Evolutionary conservation across 1,140 invertebrate species (phyloP).

Genomic region (Idris sp.): DNA sequence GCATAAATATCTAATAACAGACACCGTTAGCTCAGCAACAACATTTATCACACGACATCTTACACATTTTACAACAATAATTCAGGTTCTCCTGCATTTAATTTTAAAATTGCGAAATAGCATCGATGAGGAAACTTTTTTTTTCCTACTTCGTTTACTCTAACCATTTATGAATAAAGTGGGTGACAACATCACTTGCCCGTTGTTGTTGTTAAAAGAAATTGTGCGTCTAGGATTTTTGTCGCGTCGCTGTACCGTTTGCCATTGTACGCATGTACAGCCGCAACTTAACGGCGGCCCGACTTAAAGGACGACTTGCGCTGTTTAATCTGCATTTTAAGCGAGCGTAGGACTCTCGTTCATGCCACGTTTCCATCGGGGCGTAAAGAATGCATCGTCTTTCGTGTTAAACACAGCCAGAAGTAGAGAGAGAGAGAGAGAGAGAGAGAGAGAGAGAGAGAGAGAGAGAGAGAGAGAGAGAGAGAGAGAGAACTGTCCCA

Average conservation of each 20-base stretch:
- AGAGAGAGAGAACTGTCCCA: conserved; percentile 15
- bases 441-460: not conserved
- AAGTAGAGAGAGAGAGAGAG: not conserved
- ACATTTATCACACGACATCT: conserved; percentile 16
- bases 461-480: not conserved
- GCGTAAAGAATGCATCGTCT: conserved; percentile 60
- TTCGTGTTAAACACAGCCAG: conserved; percentile 18
- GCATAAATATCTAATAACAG: conserved; percentile 52
- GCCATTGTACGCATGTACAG: conserved; percentile 47
- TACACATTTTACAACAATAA: conserved; percentile 34
- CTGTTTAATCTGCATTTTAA: conserved; percentile 70
- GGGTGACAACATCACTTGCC: no score
- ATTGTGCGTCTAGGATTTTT: conserved; percentile 31
- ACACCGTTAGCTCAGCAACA: conserved; percentile 21
- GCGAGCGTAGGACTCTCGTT: conserved; percentile 61
- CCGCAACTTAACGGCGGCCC: conserved; percentile 41
- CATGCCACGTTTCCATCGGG: conserved; percentile 60
- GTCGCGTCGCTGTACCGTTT: conserved; percentile 47
- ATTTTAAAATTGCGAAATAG: conserved; percentile 27
- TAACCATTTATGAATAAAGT: conserved; percentile 44
- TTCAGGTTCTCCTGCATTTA: conserved; percentile 42
- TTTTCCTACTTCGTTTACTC: conserved; percentile 45
- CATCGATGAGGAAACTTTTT: no score
- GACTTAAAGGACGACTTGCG: conserved; percentile 48
- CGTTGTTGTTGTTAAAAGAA: conserved; percentile 16